phyloP scores from a whole-genome alignment of 2,113 vertebrate species.

The Nymphicus hollandicus region DNA sequence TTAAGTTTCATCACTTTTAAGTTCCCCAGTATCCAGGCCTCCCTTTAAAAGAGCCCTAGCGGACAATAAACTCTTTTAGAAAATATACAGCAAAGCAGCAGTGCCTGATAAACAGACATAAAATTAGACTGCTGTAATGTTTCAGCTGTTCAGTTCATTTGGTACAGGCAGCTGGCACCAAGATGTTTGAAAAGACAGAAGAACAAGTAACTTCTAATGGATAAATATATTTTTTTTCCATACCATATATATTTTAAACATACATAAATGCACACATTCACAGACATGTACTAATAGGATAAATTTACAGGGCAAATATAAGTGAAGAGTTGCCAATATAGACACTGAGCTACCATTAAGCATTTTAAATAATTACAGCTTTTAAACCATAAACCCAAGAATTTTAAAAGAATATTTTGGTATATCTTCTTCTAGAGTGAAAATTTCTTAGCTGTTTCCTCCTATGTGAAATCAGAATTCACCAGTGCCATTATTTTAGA shows the following conservation, averaged over 20 bases:
- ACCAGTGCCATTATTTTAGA: neutral
- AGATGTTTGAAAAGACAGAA: neutral
- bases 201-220: conserved; percentile 30
- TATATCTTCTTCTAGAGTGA: neutral
- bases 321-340: neutral
- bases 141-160: conserved; percentile 45
- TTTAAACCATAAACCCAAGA: conserved; percentile 25
- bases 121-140: conserved; percentile 31
- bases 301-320: neutral
- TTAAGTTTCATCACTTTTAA: conserved; percentile 50
- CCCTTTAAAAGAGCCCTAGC: conserved; percentile 30
- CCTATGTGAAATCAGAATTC: neutral
- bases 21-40: neutral
- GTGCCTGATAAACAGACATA: conserved; percentile 13
- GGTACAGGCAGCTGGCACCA: conserved; percentile 31
- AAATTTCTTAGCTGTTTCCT: neutral
- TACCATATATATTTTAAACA: conserved; percentile 19
- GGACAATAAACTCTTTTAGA: conserved; percentile 45
- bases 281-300: neutral
- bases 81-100: conserved; percentile 31
- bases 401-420: neutral
- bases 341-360: conserved; percentile 12
- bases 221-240: conserved; percentile 5
- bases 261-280: neutral
- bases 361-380: conserved; percentile 50